phyloP scores from a whole-genome alignment of 2,113 vertebrate genomes.

The Cichladusa arquata region DNA sequence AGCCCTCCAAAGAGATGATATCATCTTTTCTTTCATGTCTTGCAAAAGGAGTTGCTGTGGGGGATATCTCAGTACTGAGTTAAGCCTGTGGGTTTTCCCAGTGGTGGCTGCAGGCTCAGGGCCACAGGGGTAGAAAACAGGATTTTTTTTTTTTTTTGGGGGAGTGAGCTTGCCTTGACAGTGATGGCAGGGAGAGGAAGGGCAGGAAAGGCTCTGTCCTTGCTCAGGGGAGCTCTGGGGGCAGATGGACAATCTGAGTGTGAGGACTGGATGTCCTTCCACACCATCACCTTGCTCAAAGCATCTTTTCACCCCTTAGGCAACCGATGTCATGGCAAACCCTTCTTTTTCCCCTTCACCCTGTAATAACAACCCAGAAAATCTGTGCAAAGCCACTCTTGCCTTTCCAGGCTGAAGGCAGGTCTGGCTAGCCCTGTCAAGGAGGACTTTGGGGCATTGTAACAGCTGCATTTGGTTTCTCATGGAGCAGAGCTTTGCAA shows the following conservation, averaged over 20 bases:
- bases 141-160: not conserved
- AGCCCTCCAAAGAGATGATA: not conserved
- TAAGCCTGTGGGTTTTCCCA: not conserved
- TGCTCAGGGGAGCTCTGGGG: not conserved
- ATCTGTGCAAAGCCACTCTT: not conserved
- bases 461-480: not conserved
- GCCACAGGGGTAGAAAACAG: not conserved
- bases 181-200: not conserved
- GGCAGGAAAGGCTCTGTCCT: not conserved
- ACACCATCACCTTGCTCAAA: not conserved
- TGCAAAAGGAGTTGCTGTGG: not conserved
- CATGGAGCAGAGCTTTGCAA: not conserved
- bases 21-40: not conserved
- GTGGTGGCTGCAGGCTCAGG: accelerated
- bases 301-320: not conserved
- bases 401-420: not conserved
- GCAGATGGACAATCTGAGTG: not conserved
- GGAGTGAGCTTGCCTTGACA: not conserved
- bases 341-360: not conserved
- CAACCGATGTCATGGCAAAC: not conserved
- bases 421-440: not conserved
- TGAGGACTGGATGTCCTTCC: not conserved
- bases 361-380: not conserved
- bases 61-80: accelerated
- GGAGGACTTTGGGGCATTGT: not conserved